Evolutionary conservation across 2,888 invertebrate species (phyloP), one percentile per base, ranked within the genome.

Genomic region (Vandiemenella viatica): DNA sequence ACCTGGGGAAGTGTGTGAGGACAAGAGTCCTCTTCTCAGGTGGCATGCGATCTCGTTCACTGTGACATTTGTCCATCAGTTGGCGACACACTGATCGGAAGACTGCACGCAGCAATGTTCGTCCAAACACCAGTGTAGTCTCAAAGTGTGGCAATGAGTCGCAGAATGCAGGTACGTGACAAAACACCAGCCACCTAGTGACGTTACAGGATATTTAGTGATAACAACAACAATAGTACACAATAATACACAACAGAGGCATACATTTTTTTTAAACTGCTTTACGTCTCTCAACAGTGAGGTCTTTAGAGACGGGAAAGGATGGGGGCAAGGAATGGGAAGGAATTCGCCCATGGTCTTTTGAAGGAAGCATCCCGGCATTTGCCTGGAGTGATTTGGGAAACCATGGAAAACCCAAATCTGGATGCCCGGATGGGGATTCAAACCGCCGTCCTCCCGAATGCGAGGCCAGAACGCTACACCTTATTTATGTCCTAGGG

Each of bases 91-190:
- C 84, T 1, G 82, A 83, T 55, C 74, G 72, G 61, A 84, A 95
- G 2, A 93, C 86, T 1, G 90, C 87, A 37, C 84, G 76, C 1
- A 95, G 71, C 41, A 95, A 69, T 0, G 88, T 87, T 20, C 87
- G 76, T 0, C 95, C 96, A 68, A 96, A 96, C 18, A 92, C 89
- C 20, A 86, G 70, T 0, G 92, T 87, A 0, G 91, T 89, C 58
- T 93, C 92, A 61, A 83, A 89, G 63, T 90, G 88, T 0, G 85
- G 83, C 42, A 96, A 67, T 0, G 93, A 92, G 65, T 93, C 91
- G 62, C 95, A 95, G 65, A 92, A 90, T 1, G 90, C 88, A 0
- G 95, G 95, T 21, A 95, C 89, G 66, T 93, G 90, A 63, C 93
- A 95, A 65, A 91, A 93, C 5, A 93, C 89, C 38, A 96, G 69